Evolutionary conservation across 2,888 invertebrate genomes (phyloP).

Genomic region (Leucania comma): DNA sequence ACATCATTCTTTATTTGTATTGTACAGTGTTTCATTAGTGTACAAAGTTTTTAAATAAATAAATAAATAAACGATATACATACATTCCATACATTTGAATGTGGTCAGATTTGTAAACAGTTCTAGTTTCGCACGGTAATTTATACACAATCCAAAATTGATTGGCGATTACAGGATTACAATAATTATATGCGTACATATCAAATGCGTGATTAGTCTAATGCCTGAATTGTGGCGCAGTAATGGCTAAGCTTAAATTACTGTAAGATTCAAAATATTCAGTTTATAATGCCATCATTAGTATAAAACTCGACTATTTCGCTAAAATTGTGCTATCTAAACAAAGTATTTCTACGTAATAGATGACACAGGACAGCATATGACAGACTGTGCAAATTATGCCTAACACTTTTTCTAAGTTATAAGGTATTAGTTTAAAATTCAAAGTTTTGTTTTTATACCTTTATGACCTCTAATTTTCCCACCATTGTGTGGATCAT

Average conservation of each 20-base stretch:
- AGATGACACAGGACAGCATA: too few species aligned
- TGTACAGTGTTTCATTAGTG: too few species aligned
- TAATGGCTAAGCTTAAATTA: constrained; percentile 24
- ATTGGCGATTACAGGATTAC: constrained; percentile 55
- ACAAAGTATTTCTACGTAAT: too few species aligned
- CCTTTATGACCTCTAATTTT: too few species aligned
- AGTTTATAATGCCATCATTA: neutral
- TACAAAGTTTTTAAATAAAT: too few species aligned
- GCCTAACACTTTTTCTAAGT: too few species aligned
- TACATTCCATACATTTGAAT: constrained; percentile 11
- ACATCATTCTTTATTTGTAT: too few species aligned
- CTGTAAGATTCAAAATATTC: constrained; percentile 5
- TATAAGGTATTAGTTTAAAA: too few species aligned
- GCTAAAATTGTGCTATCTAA: neutral
- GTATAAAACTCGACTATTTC: neutral
- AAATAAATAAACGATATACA: too few species aligned
- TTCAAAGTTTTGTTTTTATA: too few species aligned
- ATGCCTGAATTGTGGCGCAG: constrained; percentile 21
- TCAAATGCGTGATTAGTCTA: constrained; percentile 48
- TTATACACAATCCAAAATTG: constrained; percentile 50
- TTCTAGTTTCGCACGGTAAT: constrained; percentile 33
- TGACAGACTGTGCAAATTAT: too few species aligned
- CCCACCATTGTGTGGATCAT: too few species aligned
- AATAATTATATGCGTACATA: constrained; percentile 46
- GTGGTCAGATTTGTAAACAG: constrained; percentile 43